A percentile compares a stretch with the other conserved stretches of the same genome.
Conservation (phyloP, 2,888 invertebrate genomes). For the Eupithecia insigniata region DNA sequence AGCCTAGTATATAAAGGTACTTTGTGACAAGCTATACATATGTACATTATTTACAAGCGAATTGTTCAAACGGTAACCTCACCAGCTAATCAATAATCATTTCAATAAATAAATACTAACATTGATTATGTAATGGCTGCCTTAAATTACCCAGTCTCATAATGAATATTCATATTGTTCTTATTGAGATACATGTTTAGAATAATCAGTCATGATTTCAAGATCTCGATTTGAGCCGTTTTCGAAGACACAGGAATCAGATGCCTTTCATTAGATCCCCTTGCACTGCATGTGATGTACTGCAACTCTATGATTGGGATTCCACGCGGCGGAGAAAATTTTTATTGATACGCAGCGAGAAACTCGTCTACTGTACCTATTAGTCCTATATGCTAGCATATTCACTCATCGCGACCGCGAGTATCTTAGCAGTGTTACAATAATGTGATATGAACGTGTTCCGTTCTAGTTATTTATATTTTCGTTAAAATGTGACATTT, state of each 20-base stretch:
- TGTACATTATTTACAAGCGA: slow-evolving; percentile 60
- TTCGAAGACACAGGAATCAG: slow-evolving; percentile 31
- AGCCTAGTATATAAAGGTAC: slow-evolving; percentile 20
- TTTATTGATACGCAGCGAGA: not conserved
- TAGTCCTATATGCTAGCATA: not conserved
- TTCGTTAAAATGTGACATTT: not conserved
- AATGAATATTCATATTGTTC: slow-evolving; percentile 75
- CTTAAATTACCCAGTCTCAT: slow-evolving; percentile 78
- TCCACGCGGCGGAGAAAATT: not conserved
- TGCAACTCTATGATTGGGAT: not conserved
- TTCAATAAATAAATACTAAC: slow-evolving; percentile 39
- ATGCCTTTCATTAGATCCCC: not conserved
- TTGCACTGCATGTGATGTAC: too few species aligned
- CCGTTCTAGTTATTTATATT: not conserved
- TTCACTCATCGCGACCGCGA: not conserved
- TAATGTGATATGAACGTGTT: not conserved
- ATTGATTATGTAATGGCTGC: slow-evolving; percentile 70
- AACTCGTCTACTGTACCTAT: not conserved
- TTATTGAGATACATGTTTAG: slow-evolving; percentile 75
- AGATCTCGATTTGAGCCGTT: slow-evolving; percentile 73
- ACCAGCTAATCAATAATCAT: slow-evolving; percentile 32
- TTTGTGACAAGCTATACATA: slow-evolving; percentile 45
- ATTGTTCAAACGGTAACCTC: slow-evolving; percentile 58
- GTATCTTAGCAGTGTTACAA: not conserved
- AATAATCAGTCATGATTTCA: slow-evolving; percentile 74